Conservation (phyloP, 2,797 vertebrate species). For the Danio kyathit region DNA sequence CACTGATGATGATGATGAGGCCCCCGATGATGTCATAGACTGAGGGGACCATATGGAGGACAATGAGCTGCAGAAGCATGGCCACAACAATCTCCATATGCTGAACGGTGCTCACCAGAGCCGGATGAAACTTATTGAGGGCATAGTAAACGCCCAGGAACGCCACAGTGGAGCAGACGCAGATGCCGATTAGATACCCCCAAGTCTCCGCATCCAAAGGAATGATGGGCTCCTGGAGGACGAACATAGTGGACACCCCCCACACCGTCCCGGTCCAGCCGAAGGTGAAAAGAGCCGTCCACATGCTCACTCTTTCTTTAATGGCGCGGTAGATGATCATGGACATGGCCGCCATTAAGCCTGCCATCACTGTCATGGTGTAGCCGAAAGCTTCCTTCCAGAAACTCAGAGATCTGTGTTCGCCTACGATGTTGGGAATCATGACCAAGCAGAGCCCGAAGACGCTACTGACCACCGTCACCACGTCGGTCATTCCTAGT, state of each 20-base stretch:
- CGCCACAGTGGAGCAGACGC: slow-evolving; percentile 87
- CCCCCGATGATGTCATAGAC: slow-evolving; percentile 89
- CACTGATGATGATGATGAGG: slow-evolving; percentile 87
- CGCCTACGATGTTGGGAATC: slow-evolving; percentile 85
- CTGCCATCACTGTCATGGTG: slow-evolving; percentile 92
- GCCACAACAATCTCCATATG: slow-evolving; percentile 93
- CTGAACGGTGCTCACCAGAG: slow-evolving; percentile 94
- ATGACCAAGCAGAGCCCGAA: slow-evolving; percentile 91
- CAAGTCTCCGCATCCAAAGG: slow-evolving; percentile 88
- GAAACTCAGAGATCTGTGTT: slow-evolving; percentile 84
- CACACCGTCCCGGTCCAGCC: slow-evolving; percentile 94
- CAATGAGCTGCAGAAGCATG: slow-evolving; percentile 89
- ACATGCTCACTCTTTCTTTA: slow-evolving; percentile 93
- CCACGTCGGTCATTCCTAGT: slow-evolving; percentile 84
- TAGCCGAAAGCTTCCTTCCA: slow-evolving; percentile 97
- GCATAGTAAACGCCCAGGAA: slow-evolving; percentile 95
- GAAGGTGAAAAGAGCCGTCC: slow-evolving; percentile 94
- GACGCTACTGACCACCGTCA: slow-evolving; percentile 86
- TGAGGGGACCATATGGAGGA: slow-evolving; percentile 85
- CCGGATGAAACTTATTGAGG: slow-evolving; percentile 92
- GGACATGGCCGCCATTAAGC: slow-evolving; percentile 93
- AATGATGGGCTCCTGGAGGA: slow-evolving; percentile 93
- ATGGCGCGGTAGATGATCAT: slow-evolving; percentile 95
- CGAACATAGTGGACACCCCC: slow-evolving; percentile 86
- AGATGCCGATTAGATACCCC: slow-evolving; percentile 90